Evolutionary conservation across 2,113 vertebrate species (phyloP), one percentile per base, ranked within the genome.

Genomic region (Podilymbus podiceps): DNA sequence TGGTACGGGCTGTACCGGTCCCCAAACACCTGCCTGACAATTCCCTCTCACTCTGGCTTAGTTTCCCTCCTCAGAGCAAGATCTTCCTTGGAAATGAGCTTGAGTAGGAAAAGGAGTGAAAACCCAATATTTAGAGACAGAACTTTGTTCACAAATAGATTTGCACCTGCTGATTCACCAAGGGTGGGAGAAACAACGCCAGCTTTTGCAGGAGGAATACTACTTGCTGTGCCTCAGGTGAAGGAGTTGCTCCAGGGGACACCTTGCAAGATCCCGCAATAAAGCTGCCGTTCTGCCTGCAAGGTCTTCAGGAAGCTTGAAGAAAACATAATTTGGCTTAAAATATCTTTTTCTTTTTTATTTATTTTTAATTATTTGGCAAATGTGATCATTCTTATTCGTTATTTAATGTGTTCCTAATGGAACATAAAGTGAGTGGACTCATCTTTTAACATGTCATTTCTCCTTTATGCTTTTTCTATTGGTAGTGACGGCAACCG

Each of bases 381-480:
- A 95, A 90, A 92, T 46, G 18, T 8, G 12, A 47, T 35, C 2
- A 2, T 35, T 30, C 27, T 19, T 87, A 35, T 59, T 38, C 64
- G 49, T 21, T 44, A 28, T 33, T 90, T 92, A 95, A 85, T 90
- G 33, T 82, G 42, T 40, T 94, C 42, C 60, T 93, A 87, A 80
- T 67, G 79, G 85, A 93, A 77, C 68, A 79, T 46, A 53, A 75
- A 92, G 64, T 28, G 68, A 96, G 62, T 30, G 49, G 95, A 91
- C 56, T 52, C 50, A 5, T 91, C 78, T 81, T 88, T 62, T 73
- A 95, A 86, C 46, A 69, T 90, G 85, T 91, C 67, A 66, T 96
- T 96, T 94, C 63, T 96, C 77, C 30, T 91, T 90, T 89, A 52
- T 40, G 88, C 55, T 88, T 74, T 89, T 31, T 64, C 73, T 71